Percentiles rank a stretch among this genome's conserved stretches.
Conservation (phyloP, 1,140 invertebrate species). For the Linepithema humile region DNA sequence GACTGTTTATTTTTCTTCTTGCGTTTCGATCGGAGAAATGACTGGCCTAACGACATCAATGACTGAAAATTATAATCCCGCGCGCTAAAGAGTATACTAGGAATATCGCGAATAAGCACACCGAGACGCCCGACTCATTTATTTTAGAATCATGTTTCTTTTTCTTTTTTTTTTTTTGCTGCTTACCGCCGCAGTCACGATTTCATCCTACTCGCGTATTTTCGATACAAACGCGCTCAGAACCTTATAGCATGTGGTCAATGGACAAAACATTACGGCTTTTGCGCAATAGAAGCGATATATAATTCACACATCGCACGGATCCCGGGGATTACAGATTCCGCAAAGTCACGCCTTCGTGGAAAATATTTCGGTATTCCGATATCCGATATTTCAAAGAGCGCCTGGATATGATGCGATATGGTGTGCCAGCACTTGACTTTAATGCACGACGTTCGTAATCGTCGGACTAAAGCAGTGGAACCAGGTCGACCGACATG, state of each 20-base stretch:
- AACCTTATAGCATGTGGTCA: background rate
- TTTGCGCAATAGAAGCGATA: background rate
- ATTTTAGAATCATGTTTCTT: slow-evolving; percentile 7
- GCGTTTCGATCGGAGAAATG: background rate
- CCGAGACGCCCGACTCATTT: background rate
- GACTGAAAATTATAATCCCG: slow-evolving; percentile 37
- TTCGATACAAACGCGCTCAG: background rate
- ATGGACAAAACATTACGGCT: background rate
- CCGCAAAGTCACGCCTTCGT: slow-evolving; percentile 26
- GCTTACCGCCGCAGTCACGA: background rate
- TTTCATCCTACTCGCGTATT: background rate
- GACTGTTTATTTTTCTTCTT: slow-evolving; percentile 14
- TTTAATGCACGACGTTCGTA: slow-evolving; percentile 47
- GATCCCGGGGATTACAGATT: slow-evolving; percentile 9
- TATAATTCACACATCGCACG: slow-evolving; percentile 21
- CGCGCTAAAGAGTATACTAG: background rate
- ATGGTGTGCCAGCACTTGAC: slow-evolving; percentile 37
- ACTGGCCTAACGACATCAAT: slow-evolving; percentile 20
- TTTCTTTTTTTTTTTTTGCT: background rate
- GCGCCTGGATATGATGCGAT: slow-evolving; percentile 23
- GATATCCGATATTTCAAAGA: slow-evolving; percentile 49
- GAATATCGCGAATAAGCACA: background rate
- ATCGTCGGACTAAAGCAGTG: slow-evolving; percentile 21
- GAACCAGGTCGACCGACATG: slow-evolving; percentile 15
- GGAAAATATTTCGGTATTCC: slow-evolving; percentile 46